Conservation (phyloP, 2,113 vertebrate genomes). For the Pao palembangensis region DNA sequence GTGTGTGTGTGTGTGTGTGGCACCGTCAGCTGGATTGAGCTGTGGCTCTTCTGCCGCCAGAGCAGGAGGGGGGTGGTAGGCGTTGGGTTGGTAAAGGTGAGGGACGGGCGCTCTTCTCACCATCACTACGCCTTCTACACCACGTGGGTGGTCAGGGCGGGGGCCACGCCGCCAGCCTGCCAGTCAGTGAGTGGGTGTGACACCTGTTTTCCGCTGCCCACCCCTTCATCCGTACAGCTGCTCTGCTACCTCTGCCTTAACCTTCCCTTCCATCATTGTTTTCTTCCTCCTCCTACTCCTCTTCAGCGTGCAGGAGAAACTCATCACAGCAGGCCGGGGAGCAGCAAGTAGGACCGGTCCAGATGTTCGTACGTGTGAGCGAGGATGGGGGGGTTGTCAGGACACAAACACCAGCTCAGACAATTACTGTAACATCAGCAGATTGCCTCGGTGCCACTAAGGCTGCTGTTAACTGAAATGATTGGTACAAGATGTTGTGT, state of each 20-base stretch:
- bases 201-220: constrained; percentile 64
- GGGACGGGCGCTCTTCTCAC: constrained; percentile 34
- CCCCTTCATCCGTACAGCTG: constrained; percentile 58
- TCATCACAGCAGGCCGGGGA: constrained; percentile 35
- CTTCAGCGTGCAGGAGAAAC: constrained; percentile 19
- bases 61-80: constrained; percentile 66
- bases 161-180: constrained; percentile 38
- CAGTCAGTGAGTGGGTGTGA: constrained; percentile 72
- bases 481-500: constrained; percentile 49
- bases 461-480: constrained; percentile 53
- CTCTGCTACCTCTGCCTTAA: constrained; percentile 37
- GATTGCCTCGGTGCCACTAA: constrained; percentile 52
- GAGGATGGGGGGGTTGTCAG: constrained; percentile 48
- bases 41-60: constrained; percentile 47
- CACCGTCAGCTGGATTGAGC: constrained; percentile 50
- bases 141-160: constrained; percentile 31
- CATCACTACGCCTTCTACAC: constrained; percentile 6
- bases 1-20: constrained; percentile 42
- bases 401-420: constrained; percentile 49
- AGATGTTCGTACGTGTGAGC: constrained; percentile 55
- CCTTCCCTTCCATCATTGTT: constrained; percentile 14
- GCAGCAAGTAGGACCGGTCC: constrained; percentile 43
- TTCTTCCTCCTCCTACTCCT: constrained; percentile 9
- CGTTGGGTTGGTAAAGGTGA: constrained; percentile 40
- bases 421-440: constrained; percentile 60